Percentiles rank a stretch among this genome's conserved stretches.
phyloP scores from a whole-genome alignment of 2,113 vertebrate species.

The Hippocampus barbouri region DNA sequence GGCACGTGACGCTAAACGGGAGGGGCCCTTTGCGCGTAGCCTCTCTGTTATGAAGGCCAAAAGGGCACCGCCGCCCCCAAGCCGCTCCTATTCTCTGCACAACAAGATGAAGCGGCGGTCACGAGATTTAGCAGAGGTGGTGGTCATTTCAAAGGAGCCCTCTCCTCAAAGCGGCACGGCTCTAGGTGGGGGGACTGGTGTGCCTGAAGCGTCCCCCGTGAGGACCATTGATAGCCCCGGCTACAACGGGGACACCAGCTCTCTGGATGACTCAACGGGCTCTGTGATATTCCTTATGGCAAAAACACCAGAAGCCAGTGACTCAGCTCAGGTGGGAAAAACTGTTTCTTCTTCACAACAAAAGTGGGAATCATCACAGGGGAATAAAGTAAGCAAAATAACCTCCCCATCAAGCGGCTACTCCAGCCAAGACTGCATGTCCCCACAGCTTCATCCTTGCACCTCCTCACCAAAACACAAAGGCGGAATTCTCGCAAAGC shows the following conservation, averaged over 20 bases:
- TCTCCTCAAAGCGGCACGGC: conserved; percentile 5
- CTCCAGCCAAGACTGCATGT: conserved; percentile 81
- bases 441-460: conserved; percentile 62
- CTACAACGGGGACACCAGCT: conserved; percentile 64
- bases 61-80: conserved; percentile 78
- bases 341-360: conserved; percentile 56
- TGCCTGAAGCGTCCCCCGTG: conserved; percentile 48
- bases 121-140: conserved; percentile 53
- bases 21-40: conserved; percentile 73
- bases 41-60: conserved; percentile 87
- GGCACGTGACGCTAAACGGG: conserved; percentile 51
- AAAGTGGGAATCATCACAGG: conserved; percentile 10
- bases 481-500: conserved; percentile 72
- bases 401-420: conserved; percentile 86
- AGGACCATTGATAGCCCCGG: conserved; percentile 54
- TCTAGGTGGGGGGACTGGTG: conserved; percentile 31
- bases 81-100: conserved; percentile 86
- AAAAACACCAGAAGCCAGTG: conserved; percentile 42
- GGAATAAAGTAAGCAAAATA: conserved; percentile 60
- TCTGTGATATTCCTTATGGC: conserved; percentile 36
- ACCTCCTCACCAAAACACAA: conserved; percentile 66
- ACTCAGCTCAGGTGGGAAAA: conserved; percentile 49
- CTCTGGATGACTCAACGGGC: conserved; percentile 57
- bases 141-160: conserved; percentile 18
- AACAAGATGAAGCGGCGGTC: conserved; percentile 78